phyloP scores from a whole-genome alignment of 2,797 vertebrate species.

The Hipposideros larvatus region DNA sequence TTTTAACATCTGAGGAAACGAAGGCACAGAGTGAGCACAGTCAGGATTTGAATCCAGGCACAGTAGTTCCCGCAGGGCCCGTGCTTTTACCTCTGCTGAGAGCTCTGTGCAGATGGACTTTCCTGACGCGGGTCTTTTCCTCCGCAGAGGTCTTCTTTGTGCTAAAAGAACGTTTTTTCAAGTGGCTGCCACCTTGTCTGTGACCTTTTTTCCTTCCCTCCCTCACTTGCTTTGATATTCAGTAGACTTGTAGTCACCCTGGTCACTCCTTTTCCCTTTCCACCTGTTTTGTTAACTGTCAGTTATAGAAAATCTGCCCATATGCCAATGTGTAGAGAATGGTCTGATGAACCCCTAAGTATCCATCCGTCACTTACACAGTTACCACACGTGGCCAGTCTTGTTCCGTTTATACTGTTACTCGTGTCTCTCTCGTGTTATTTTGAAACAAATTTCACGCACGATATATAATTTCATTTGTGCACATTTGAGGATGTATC shows the following conservation, averaged over 20 bases:
- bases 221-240: not conserved
- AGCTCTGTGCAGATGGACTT: not conserved
- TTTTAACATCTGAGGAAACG: not conserved
- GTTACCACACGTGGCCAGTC: not conserved
- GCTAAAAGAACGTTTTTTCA: not conserved
- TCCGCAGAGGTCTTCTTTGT: not conserved
- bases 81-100: not conserved
- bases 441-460: slow-evolving; percentile 25
- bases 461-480: not conserved
- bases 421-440: not conserved
- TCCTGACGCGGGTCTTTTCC: not conserved
- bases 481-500: not conserved
- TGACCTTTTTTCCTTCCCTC: not conserved
- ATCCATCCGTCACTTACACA: not conserved
- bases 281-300: not conserved
- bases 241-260: not conserved
- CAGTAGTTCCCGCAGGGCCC: not conserved
- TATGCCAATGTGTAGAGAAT: not conserved
- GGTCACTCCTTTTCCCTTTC: not conserved
- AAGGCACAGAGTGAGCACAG: not conserved
- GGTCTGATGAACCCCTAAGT: not conserved
- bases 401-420: not conserved
- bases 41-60: not conserved
- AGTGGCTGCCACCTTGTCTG: not conserved
- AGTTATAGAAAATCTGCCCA: not conserved